Evolutionary conservation across 2,797 vertebrate species (phyloP), one percentile per base, ranked within the genome.

Genomic region (Myotis findleyi): DNA sequence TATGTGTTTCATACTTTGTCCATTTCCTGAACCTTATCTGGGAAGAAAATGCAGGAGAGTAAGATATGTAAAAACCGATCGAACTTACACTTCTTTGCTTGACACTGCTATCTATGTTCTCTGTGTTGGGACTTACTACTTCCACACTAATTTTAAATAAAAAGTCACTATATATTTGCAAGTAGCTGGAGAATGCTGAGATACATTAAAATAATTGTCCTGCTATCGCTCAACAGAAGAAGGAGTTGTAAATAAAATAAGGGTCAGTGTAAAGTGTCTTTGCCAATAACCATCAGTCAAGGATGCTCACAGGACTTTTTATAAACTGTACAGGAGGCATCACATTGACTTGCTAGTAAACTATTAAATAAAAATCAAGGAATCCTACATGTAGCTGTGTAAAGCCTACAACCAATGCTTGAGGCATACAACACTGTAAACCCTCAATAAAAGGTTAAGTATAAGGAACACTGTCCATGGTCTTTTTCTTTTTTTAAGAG

Each of bases 171-270:
- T 59, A 8, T 66, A 27, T 33, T 72, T 44, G 36, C 33, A 27
- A 59, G 51, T 18, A 89, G 9, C 62, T 82, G 6, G 68, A 82
- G 16, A n/a, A 44, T 75, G 6, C 9, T 85, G 6, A 12, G 53
- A 47, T 41, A 76, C 16, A 80, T 13, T 80, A 73, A 86, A 92
- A 91, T 92, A 92, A 85, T 23, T 77, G 12, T n/a, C 7, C 30
- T 75, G 33, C 21, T 81, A 55, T 36, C 77, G 33, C 38, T 90
- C 85, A 93, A 71, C 0, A 47, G 8, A 93, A 18, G 82, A 79
- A 87, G 72, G 9, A 20, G 7, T 59, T 96, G 93, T 72, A 23
- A 87, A 41, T 72, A 75, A 82, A 92, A 86, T 13, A 93, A 77
- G 27, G 36, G 62, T n/a, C 13, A 33, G 20, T 49, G 6, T 84